Base-by-base conservation (phyloP, 2,888 invertebrate genomes). In the Hirudinaria manillensis region DNA sequence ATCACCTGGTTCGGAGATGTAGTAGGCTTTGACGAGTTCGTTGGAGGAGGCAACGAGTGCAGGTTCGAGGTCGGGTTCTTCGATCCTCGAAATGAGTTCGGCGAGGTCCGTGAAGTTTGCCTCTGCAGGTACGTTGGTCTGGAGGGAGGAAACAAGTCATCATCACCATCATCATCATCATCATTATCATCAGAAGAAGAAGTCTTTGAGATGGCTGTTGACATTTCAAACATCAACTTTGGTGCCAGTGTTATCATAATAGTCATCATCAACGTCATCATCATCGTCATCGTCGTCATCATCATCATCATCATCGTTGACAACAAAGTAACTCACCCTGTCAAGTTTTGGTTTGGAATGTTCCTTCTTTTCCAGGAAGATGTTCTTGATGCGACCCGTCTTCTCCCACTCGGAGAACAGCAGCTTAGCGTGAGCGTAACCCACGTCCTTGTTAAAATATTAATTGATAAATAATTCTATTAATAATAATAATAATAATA, bases 61-160 rank as follows among this genome's bases (percentile, higher is more conserved):
- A 24, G 67, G 53, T 27, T 51, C 66, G 24, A 73, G 27, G 19
- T 76, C 68, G 3, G 83, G 83, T 51, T 83, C 81, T 21, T 84
- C 83, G 67, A 85, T 84, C 76, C 83, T 81, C 7, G 84, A 84
- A 32, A 85, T 83, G 68, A 84, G 78, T 77, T 85, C 84, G n/a
- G 85, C 84, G 32, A 85, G 81, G 76, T 85, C 84, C 34, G 84
- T 85, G 81, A 85, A 85, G 76, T 83, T 82, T 21, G 83, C 82
- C 79, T 83, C 81, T 56, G 79, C 80, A 21, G 84, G 82, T 2
- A 81, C 78, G 29, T 77, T 77, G 51, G 78, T 78, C 77, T 77
- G 71, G 2, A 4, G 70, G n/a, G n/a, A 19, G 13, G 13, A 34
- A n/a, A 16, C 55, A 53, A 1, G 45, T 36, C 27, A 24, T 4